Base-by-base conservation (phyloP, 2,797 vertebrate species). In the Diceros bicornis region DNA sequence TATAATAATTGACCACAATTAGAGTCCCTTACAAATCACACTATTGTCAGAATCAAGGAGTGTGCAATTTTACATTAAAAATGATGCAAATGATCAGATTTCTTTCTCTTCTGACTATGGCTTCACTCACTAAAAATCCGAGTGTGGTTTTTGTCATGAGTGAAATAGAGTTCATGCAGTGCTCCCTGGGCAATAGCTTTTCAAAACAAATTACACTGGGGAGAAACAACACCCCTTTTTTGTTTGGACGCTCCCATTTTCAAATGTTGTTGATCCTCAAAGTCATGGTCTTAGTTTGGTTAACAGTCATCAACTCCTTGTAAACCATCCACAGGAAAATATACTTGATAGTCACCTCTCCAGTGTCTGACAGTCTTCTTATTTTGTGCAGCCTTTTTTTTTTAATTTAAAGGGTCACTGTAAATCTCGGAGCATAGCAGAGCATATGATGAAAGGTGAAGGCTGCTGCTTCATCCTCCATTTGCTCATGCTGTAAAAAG, bases 1-100 rank as follows among this genome's bases (percentile, higher is more conserved):
- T 98, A 95, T 95, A 94, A 47, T 97, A 98, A 98, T 97, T 89
- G 93, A 4, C 41, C 0, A 29, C 97, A 98, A 98, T 98, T 98
- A 98, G 79, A 0, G 0, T 0, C 2, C 78, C 95, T 93, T 84
- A 78, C 95, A 98, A 97, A 96, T 37, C 86, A 74, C 88, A 90
- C 85, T 50, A 83, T 86, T 69, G 88, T 89, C 83, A 85, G 96
- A 89, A 92, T 94, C 74, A 94, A 93, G 92, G 85, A 92, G 57
- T 61, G 68, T 34, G 71, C 86, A 37, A 97, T 98, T 98, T 98
- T 96, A 84, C 83, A 61, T 97, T 94, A 92, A 97, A 95, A 97
- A 96, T 74, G 0, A 79, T 97, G 57, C 91, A 98, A 97, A 92
- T 82, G 79, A 41, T 87, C 93, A 59, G 86, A 97, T 97, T 83